Base-by-base conservation (phyloP, 2,888 invertebrate genomes). In the Abrostola tripartita region DNA sequence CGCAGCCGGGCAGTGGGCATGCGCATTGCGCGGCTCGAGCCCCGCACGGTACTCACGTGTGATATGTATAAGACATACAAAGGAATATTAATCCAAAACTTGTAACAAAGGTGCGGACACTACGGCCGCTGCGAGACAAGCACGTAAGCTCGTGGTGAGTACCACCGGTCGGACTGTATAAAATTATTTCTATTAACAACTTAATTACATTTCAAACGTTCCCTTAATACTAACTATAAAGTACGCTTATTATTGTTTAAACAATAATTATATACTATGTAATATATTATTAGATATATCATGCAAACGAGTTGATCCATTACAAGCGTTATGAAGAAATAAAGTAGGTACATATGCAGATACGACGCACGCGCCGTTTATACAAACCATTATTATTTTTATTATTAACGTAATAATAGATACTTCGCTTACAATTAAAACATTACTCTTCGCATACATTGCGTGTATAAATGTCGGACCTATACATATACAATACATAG, bases 131-230 rank as follows among this genome's bases (percentile, higher is more conserved):
- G 42, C 37, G 47, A 50, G 61, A 52, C 50, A 58, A 66, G 81
- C 82, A 83, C 72, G 79, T 76, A 81, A 85, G 85, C 86, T 85
- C 87, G 76, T 73, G 80, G 82, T 83, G 84, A 79, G 79, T 41
- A 79, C 82, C 83, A 82, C 83, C 81, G 76, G 71, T 82, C 84
- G 73, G 88, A 87, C 86, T 87, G 86, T 88, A 88, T 79, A 87
- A 88, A 90, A 90, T 85, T 86, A 85, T 80, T 79, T 78, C 86
- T 90, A 88, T 61, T 87, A 88, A 89, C 88, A 87, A 89, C 81
- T 83, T 80, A 84, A 85, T 78, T 79, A 77, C 72, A 71, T 70
- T 74, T 69, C 57, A 62, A 83, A 84, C 76, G 76, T 82, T 78
- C 74, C 58, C 75, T 82, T 81, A 82, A 52, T 44, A 52, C 73